Evolutionary conservation across 2,797 vertebrate species (phyloP), one percentile per base, ranked within the genome.

Genomic region (Danio jaintianensis): DNA sequence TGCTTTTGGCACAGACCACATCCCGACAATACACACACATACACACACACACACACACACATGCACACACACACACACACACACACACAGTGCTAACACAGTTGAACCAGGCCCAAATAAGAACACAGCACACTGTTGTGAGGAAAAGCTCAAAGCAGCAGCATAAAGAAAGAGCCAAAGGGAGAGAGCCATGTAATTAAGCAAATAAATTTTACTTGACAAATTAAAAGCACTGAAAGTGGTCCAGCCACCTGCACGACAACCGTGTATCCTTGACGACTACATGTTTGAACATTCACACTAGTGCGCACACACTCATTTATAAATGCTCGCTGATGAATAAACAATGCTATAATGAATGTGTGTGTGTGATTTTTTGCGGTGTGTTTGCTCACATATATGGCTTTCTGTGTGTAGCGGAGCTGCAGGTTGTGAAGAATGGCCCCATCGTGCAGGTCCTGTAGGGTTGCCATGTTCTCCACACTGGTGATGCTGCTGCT

Each of bases 401-500:
- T 73, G 82, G 92, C 94, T 82, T 94, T 91, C 86, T 96, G 95
- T 86, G 90, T 93, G 84, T 98, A 99, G 58, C 97, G 92, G 84
- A 95, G 94, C 89, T 92, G 94, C 9, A 99, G 90, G 91, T 99
- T 99, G 91, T 97, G 93, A 95, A 98, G 95, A 91, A 99, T 97
- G 86, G 98, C 95, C 0, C 97, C 97, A 1, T 97, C 96, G 0
- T 99, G 97, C 1, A 99, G 96, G 86, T 99, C 97, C 15, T 94
- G 83, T 0, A 99, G 90, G 0, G 92, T 75, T n/a, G 97, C 95
- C 98, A 99, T 98, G 92, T 99, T 96, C 87, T 99, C 97, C 87
- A 98, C 95, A 0, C 96, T 95, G n/a, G 86, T 83, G 58, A 87
- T 2, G 8, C 94, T 95, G 83, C 90, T 92, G 75, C 87, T 91